These are phyloP conservation scores for Manacus vitellinus DNA, from an alignment of 2,113 vertebrate species.

Conservation along the genomic window DNA sequence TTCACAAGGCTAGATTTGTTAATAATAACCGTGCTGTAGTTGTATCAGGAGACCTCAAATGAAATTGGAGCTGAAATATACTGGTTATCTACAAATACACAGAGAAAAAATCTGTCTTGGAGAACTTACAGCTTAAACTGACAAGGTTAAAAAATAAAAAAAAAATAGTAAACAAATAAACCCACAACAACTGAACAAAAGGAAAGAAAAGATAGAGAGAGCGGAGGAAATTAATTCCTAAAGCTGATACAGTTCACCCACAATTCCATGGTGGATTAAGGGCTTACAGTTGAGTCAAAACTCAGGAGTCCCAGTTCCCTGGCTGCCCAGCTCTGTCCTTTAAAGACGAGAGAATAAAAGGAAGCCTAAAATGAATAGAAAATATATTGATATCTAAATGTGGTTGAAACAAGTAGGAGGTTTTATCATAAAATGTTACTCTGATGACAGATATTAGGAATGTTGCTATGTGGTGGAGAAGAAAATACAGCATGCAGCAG, in stretches of 20 bases:
- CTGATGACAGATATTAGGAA: not conserved
- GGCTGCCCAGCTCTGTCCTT: not conserved
- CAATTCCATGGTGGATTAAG: not conserved
- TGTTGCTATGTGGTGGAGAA: not conserved
- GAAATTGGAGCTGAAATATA: not conserved
- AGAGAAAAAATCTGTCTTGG: not conserved
- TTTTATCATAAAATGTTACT: not conserved
- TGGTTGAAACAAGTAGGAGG: not conserved
- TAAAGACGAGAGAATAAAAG: not conserved
- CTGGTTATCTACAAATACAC: not conserved
- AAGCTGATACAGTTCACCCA: not conserved
- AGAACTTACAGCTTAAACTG: not conserved
- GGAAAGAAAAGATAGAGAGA: not conserved
- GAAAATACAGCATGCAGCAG: not conserved
- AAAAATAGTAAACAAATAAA: not conserved
- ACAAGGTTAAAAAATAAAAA: not conserved
- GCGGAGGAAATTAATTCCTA: not conserved
- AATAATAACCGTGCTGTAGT: not conserved
- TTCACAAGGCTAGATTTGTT: not conserved
- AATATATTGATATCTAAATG: not conserved
- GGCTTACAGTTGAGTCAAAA: not conserved
- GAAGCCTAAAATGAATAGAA: not conserved
- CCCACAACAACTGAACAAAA: not conserved
- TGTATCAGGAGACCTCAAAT: not conserved
- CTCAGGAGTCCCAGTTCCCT: not conserved